Percentiles rank a stretch among this genome's conserved stretches.
Conservation (phyloP, 2,797 vertebrate genomes). For the Erethizon dorsatum region DNA sequence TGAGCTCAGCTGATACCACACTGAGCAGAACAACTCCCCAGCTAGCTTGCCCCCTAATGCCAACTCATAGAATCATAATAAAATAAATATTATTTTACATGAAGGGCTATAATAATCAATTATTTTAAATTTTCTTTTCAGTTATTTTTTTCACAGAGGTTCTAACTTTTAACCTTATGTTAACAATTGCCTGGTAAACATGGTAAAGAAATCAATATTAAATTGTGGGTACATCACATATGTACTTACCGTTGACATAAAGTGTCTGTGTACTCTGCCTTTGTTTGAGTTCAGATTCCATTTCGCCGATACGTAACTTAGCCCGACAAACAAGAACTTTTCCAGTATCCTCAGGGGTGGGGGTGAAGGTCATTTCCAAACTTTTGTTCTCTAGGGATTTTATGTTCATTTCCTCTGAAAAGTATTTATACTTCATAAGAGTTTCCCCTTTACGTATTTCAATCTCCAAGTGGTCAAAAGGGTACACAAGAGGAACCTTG, state of each 20-base stretch:
- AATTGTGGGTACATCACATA: background rate
- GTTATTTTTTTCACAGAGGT: background rate
- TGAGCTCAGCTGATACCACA: background rate
- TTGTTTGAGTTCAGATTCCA: conserved; percentile 85
- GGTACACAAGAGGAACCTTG: conserved; percentile 90
- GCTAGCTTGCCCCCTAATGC: background rate
- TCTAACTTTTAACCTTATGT: conserved; percentile 14
- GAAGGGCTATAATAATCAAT: background rate
- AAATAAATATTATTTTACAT: background rate
- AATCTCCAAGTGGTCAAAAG: conserved; percentile 89
- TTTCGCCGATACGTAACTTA: conserved; percentile 83
- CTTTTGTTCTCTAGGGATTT: conserved; percentile 86
- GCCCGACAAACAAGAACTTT: conserved; percentile 91
- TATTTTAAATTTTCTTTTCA: conserved; percentile 39
- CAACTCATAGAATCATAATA: background rate
- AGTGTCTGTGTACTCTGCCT: conserved; percentile 88
- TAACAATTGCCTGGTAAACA: background rate
- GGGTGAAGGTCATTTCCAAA: conserved; percentile 84
- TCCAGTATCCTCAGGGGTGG: conserved; percentile 85
- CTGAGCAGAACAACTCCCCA: background rate
- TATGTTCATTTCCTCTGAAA: conserved; percentile 33
- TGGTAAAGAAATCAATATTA: conserved; percentile 10
- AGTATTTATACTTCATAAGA: conserved; percentile 57
- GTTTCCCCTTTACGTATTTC: conserved; percentile 87
- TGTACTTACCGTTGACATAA: conserved; percentile 92